A percentile compares a stretch with the other conserved stretches of the same genome.
Evolutionary conservation across 23 tunicate genomes (phyloP).

Genomic region (Halocynthia roretzi): DNA sequence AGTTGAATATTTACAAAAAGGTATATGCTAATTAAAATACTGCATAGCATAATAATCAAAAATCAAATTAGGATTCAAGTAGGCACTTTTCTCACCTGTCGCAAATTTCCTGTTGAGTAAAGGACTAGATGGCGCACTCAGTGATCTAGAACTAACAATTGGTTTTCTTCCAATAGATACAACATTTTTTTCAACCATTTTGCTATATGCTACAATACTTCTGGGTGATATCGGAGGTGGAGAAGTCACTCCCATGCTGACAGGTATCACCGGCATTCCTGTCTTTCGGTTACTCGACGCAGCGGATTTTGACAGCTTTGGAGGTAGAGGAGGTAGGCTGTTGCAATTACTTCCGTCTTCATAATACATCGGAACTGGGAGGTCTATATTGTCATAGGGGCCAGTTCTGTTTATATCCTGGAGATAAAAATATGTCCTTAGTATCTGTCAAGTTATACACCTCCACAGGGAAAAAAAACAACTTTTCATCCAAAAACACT

Average conservation of each 20-base stretch:
- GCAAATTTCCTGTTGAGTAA: constrained; percentile 38
- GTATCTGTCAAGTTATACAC: no score
- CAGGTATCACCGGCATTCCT: constrained; percentile 17
- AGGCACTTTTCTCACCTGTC: not conserved
- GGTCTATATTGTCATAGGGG: constrained; percentile 52
- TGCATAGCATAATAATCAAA: not conserved
- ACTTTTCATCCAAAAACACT: no score
- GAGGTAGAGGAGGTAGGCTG: constrained; percentile 24
- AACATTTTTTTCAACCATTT: not conserved
- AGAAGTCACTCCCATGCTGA: constrained; percentile 25
- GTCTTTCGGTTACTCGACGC: constrained; percentile 20
- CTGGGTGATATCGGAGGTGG: constrained; percentile 22
- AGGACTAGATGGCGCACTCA: constrained; percentile 86
- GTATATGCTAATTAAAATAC: not conserved
- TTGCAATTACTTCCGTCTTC: not conserved
- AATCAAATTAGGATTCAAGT: not conserved
- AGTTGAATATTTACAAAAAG: no score
- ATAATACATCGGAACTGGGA: not conserved
- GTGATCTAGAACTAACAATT: constrained; percentile 14
- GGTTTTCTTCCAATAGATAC: not conserved
- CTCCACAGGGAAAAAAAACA: no score
- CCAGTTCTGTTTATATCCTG: constrained; percentile 44
- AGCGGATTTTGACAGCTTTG: constrained; percentile 38
- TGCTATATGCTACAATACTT: not conserved
- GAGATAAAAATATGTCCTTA: not conserved